Evolutionary conservation across 1,140 invertebrate genomes (phyloP), one percentile per base, ranked within the genome.

Genomic region (Samia ricini): DNA sequence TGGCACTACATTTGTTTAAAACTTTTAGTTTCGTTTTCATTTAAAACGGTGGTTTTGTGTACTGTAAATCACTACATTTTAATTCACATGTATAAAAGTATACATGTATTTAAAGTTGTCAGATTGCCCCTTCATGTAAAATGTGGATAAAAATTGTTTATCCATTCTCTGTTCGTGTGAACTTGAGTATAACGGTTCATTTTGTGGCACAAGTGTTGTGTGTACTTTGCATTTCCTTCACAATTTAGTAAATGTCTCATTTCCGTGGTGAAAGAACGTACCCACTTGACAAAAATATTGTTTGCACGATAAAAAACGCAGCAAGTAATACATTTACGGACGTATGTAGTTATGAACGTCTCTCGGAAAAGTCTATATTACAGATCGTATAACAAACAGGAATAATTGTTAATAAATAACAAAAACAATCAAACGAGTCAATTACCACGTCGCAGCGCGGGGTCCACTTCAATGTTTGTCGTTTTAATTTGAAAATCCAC

Each of bases 401-500:
- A 26, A 29, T 22, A 2, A 55, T 12, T 15, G 18, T 7, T 15
- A 19, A 24, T 24, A 29, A 26, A 29, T 56, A 57, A 36, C 29
- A 57, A 36, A 57, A 59, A 33, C 20, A 50, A 56, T 19, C 57
- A 24, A 77, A 76, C 71, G 67, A 72, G 77, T 78, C 73, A 77
- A 78, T 80, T 76, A 77, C 70, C 72, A 69, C 64, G 50, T 50
- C 49, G 22, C n/a, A 8, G 57, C 65, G 68, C 60, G n/a, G 12
- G 5, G 24, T 65, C 71, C 69, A 71, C 70, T 62, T 64, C 62
- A 61, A 63, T 83, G 77, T 82, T 81, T 82, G 74, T 77, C 72
- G 72, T 82, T 82, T 82, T 77, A 82, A 85, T 85, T 83, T 81
- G 72, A 68, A 80, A 76, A 80, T 67, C 66, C 74, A 79, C 76